These are phyloP conservation scores for Ophiothrix spiculata DNA, from an alignment of 35 echinoderm and acorn worm genomes.

Conservation along the genomic window DNA sequence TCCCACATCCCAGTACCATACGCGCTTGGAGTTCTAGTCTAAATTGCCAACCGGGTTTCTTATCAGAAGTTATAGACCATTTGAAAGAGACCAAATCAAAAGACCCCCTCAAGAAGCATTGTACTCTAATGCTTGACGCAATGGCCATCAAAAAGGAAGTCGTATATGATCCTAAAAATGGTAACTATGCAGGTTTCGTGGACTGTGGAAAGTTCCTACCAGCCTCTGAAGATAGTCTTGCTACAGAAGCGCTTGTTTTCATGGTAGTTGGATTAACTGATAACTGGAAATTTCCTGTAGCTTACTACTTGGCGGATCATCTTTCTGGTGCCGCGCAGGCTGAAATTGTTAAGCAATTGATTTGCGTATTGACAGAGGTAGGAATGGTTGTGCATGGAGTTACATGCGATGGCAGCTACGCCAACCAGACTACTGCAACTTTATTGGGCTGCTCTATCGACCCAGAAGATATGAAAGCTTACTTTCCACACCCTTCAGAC, in stretches of 20 bases:
- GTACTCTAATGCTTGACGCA: conserved; percentile 28
- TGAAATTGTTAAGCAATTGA: not conserved
- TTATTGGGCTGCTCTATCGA: not conserved
- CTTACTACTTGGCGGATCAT: too few species aligned
- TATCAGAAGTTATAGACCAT: not conserved
- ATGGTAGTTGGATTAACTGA: conserved; percentile 6
- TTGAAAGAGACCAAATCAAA: not conserved
- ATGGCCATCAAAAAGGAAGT: conserved; percentile 15
- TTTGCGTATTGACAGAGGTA: not conserved
- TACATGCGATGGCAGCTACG: not conserved
- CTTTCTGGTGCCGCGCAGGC: not conserved
- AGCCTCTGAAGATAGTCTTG: not conserved
- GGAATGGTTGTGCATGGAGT: not conserved
- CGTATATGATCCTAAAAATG: not conserved
- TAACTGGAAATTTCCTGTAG: conserved; percentile 17
- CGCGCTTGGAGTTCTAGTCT: not conserved
- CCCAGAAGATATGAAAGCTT: not conserved
- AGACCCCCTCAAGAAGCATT: not conserved
- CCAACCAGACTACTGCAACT: not conserved
- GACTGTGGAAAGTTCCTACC: conserved; percentile 4
- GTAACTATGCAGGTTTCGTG: conserved; percentile 1
- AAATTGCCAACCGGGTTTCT: conserved; percentile 23
- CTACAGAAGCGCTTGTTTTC: conserved; percentile 25
- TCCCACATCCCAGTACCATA: conserved; percentile 17
- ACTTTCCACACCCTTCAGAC: not conserved